Percentiles rank a stretch among this genome's conserved stretches.
Conservation (phyloP, 2,113 vertebrate species). For the Phylloscopus whistleri region DNA sequence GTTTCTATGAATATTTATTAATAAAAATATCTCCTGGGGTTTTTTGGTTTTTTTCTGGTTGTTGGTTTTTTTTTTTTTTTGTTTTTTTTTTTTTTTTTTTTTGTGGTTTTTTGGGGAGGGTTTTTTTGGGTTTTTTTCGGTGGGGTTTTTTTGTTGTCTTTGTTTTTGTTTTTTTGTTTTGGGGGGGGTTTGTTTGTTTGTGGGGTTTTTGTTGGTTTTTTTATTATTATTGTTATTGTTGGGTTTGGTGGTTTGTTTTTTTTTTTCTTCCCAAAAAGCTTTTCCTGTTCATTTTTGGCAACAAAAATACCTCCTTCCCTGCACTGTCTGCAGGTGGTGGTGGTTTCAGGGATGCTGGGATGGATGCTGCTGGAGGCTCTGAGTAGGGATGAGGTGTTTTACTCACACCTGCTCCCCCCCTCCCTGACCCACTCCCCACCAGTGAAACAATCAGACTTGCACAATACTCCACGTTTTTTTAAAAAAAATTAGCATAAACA, state of each 20-base stretch:
- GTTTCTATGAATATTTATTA: not conserved
- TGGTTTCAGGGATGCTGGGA: not conserved
- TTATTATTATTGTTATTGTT: not conserved
- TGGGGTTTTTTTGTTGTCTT: too few species aligned
- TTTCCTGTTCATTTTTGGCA: fast-evolving
- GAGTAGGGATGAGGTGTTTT: not conserved
- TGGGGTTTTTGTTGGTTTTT: too few species aligned
- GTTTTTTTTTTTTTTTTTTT: too few species aligned
- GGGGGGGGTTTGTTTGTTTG: too few species aligned
- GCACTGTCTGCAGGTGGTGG: not conserved
- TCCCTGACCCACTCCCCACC: not conserved
- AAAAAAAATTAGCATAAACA: not conserved
- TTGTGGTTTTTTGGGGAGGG: too few species aligned
- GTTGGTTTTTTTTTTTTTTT: too few species aligned
- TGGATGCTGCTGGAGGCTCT: not conserved
- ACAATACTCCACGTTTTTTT: fast-evolving
- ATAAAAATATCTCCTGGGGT: not conserved
- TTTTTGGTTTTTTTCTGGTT: too few species aligned
- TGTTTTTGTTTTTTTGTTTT: too few species aligned
- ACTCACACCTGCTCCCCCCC: not conserved
- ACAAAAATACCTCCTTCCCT: not conserved
- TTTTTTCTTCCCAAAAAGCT: not conserved
- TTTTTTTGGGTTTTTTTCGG: too few species aligned
- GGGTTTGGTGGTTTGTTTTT: too few species aligned
- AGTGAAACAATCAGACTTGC: not conserved